Evolutionary conservation across 2,113 vertebrate genomes (phyloP), one percentile per base, ranked within the genome.

Genomic region (Zosterops borbonicus): DNA sequence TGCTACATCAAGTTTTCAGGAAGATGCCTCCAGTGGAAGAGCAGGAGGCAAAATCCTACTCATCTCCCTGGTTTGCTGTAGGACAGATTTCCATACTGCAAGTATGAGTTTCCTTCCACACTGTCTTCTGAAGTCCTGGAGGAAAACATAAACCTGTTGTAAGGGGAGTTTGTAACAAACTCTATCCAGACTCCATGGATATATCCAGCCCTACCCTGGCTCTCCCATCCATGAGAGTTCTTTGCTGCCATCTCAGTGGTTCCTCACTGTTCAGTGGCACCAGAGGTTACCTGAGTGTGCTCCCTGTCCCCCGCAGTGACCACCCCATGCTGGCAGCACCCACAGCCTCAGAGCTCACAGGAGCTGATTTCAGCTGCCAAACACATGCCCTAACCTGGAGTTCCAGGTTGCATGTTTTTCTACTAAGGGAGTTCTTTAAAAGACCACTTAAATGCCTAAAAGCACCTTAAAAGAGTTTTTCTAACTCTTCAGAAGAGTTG

Each of bases 281-380:
- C 71, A 37, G 17, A 1, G 1, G 6, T 58, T 2, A 1, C 15
- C 20, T 8, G 53, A 28, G 20, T 1, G 49, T 60, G 25, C 35
- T 63, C 11, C 58, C 53, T 55, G 14, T 8, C 2, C 23, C 35
- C 23, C 33, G 2, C 1, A 1, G n/a, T 64, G 31, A 37, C 11
- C 33, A 24, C 17, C 9, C 35, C 20, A 0, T 5, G 39, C 58
- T 42, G 58, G 29, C 75, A 69, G 24, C 0, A 2, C 41, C 12
- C 35, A 37, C 62, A 60, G 17, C 44, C 47, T 23, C 10, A 14
- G 44, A 10, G 23, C 3, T 29, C 53, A 22, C n/a, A 47, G 70
- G 19, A 85, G 28, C n/a, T 62, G 14, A 9, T 50, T 27, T 7
- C 50, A 6, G 37, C 6, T 52, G 59, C 64, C 78, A 56, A 58